Percentiles rank a stretch among this genome's conserved stretches.
phyloP scores from a whole-genome alignment of 2,797 vertebrate species.

The Scomberomorus guttatus region DNA sequence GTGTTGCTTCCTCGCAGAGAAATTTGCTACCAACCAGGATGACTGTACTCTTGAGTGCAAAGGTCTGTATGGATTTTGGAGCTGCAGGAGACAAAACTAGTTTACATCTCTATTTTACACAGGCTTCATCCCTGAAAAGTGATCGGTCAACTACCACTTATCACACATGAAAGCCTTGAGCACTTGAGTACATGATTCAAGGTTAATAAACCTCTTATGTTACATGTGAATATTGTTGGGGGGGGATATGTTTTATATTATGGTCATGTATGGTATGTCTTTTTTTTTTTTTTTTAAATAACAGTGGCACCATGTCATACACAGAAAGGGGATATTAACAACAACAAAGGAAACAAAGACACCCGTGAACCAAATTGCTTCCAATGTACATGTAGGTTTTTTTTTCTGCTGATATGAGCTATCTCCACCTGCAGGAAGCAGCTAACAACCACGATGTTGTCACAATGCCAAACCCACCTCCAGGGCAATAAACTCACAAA shows the following conservation, averaged over 20 bases:
- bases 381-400: constrained; percentile 28
- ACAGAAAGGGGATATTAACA: constrained; percentile 38
- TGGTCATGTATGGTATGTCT: constrained; percentile 8
- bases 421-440: constrained; percentile 47
- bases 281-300: not conserved
- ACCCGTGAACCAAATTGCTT: constrained; percentile 37
- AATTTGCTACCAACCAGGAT: constrained; percentile 1
- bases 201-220: constrained; percentile 43
- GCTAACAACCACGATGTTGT: constrained; percentile 43
- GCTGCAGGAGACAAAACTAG: constrained; percentile 10
- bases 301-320: constrained; percentile 16
- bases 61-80: constrained; percentile 16
- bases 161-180: constrained; percentile 26
- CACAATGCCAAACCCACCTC: constrained; percentile 51
- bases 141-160: constrained; percentile 14
- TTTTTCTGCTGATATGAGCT: constrained; percentile 31
- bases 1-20: not conserved
- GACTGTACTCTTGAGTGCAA: constrained; percentile 2
- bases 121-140: not conserved
- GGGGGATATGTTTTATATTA: constrained; percentile 5
- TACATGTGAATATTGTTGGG: constrained; percentile 13
- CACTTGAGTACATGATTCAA: constrained; percentile 14
- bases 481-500: constrained; percentile 26
- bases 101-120: constrained; percentile 27
- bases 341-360: constrained; percentile 46